Percentiles rank a stretch among this genome's conserved stretches.
These are phyloP conservation scores for Pholis gunnellus DNA, from an alignment of 2,113 vertebrate species.

Conservation along the genomic window DNA sequence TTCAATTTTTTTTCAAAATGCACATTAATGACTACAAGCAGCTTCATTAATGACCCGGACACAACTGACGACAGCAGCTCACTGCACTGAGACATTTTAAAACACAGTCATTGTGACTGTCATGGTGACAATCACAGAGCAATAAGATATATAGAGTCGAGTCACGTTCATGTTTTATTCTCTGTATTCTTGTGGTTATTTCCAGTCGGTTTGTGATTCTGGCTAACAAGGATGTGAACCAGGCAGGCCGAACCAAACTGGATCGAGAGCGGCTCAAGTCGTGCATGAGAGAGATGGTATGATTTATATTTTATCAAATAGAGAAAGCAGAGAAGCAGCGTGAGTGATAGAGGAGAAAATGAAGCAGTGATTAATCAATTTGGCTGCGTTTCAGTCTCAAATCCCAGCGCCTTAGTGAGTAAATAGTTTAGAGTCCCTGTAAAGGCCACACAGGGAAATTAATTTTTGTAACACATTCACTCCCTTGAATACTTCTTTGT, in stretches of 20 bases:
- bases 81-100: not conserved
- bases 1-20: not conserved
- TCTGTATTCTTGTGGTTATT: conserved; percentile 25
- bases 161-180: not conserved
- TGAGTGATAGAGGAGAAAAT: not conserved
- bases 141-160: not conserved
- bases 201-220: conserved; percentile 90
- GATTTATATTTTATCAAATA: conserved; percentile 33
- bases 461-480: not conserved
- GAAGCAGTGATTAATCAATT: not conserved
- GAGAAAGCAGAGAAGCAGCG: not conserved
- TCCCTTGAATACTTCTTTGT: not conserved
- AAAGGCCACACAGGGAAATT: conserved; percentile 8
- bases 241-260: conserved; percentile 88
- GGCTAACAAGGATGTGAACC: conserved; percentile 93
- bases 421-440: not conserved
- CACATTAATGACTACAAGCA: not conserved
- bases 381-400: not conserved
- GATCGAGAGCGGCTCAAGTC: conserved; percentile 95
- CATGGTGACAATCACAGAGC: not conserved
- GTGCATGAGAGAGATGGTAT: conserved; percentile 95
- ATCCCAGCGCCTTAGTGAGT: not conserved
- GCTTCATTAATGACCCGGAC: not conserved
- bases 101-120: conserved; percentile 21
- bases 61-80: not conserved